Conservation (phyloP, 2,888 invertebrate species). For the Morpho deidamia region DNA sequence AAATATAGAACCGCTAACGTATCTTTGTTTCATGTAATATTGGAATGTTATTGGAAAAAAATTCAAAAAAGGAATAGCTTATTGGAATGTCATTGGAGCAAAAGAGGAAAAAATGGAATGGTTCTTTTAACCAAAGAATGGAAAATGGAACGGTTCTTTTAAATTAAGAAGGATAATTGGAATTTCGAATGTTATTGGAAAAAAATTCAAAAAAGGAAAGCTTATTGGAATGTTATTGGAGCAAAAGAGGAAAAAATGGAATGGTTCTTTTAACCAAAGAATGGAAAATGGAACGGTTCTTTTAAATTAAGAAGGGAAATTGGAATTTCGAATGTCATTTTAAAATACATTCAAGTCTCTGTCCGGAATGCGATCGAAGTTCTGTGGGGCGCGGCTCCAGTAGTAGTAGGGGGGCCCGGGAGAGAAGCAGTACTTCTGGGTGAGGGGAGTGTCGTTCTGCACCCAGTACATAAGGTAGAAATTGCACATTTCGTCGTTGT, state of each 20-base stretch:
- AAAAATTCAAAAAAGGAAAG: too few relatives aligned
- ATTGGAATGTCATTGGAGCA: too few relatives aligned
- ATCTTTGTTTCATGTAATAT: too few relatives aligned
- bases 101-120: too few relatives aligned
- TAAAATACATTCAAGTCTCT: conserved; percentile 78
- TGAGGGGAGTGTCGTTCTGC: conserved; percentile 83
- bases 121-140: background rate
- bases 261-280: background rate
- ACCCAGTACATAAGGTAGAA: conserved; percentile 97
- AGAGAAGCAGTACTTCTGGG: conserved; percentile 90
- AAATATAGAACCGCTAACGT: too few relatives aligned
- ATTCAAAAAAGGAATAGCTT: too few relatives aligned
- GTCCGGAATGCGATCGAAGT: conserved; percentile 87
- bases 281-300: background rate
- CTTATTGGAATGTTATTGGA: too few relatives aligned
- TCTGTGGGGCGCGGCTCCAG: conserved; percentile 83
- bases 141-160: background rate
- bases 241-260: too few relatives aligned
- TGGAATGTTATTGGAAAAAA: too few relatives aligned
- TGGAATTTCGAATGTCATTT: conserved; percentile 8
- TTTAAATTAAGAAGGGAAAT: background rate
- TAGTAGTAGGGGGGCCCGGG: conserved; percentile 90
- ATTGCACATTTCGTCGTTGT: conserved; percentile 96
- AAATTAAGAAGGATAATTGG: background rate
- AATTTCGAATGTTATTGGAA: too few relatives aligned